phyloP scores from a whole-genome alignment of 2,888 invertebrate species.

The Lasioglossum malachurum region DNA sequence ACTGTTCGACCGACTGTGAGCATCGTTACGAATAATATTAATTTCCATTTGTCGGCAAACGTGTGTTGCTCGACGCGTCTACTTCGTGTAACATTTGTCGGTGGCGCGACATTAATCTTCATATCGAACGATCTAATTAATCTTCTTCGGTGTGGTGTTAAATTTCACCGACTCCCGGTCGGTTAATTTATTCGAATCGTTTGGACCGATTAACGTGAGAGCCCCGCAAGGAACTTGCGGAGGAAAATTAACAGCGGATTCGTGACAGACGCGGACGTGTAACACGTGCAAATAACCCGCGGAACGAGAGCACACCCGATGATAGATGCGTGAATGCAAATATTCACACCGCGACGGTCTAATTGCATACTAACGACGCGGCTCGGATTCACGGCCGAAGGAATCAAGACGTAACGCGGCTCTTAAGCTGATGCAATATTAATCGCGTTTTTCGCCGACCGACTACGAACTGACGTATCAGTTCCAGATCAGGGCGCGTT shows the following conservation, averaged over 20 bases:
- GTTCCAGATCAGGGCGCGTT: constrained; percentile 26
- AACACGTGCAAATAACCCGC: background rate
- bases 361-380: constrained; percentile 43
- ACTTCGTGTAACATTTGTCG: background rate
- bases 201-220: background rate
- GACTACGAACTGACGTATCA: constrained; percentile 6
- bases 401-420: constrained; percentile 26
- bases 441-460: constrained; percentile 27
- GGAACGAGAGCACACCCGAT: background rate
- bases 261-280: background rate
- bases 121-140: background rate
- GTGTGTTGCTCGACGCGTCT: background rate
- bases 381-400: background rate
- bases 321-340: constrained; percentile 37
- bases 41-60: too few relatives aligned
- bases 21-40: too few relatives aligned
- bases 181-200: background rate
- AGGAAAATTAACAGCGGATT: background rate
- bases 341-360: background rate
- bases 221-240: background rate
- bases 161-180: background rate
- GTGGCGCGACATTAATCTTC: background rate
- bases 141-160: background rate
- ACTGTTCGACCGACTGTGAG: too few relatives aligned
- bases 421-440: constrained; percentile 33